A percentile compares a stretch with the other conserved stretches of the same genome.
Conservation (phyloP, 2,797 vertebrate genomes). For the Halcyon chelicuti region DNA sequence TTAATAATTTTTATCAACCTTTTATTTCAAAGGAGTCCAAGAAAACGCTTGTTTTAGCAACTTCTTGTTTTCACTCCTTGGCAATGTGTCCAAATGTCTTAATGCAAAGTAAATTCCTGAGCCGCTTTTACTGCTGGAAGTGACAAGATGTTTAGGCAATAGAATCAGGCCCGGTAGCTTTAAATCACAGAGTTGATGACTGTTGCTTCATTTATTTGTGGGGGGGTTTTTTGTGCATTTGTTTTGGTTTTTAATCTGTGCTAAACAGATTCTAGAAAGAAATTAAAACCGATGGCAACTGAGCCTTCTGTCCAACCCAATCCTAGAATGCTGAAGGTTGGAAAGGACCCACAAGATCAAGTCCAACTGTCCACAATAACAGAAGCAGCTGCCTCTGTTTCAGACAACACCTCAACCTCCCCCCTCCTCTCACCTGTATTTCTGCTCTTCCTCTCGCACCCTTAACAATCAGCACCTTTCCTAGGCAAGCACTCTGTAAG, state of each 20-base stretch:
- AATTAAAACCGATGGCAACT: background rate
- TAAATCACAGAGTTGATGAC: background rate
- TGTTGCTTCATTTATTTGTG: background rate
- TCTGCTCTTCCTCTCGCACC: background rate
- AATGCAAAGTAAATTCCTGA: background rate
- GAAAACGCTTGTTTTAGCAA: background rate
- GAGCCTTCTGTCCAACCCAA: background rate
- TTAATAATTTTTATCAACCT: background rate
- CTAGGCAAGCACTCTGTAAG: background rate
- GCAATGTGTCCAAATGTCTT: background rate
- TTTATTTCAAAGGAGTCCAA: background rate
- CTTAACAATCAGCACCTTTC: background rate
- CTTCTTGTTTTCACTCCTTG: background rate
- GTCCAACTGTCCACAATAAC: background rate
- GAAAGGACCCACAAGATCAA: too few relatives aligned
- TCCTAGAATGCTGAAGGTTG: too few relatives aligned
- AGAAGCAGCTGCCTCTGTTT: background rate
- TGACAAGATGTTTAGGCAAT: background rate
- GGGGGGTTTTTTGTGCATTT: accelerated
- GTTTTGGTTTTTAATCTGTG: background rate
- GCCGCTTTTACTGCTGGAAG: background rate
- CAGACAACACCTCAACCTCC: accelerated
- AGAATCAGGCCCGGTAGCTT: background rate
- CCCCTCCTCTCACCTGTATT: background rate
- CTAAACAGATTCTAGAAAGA: background rate